Base-by-base conservation (phyloP, 1,140 invertebrate species). In the Tetramorium alpestre region DNA sequence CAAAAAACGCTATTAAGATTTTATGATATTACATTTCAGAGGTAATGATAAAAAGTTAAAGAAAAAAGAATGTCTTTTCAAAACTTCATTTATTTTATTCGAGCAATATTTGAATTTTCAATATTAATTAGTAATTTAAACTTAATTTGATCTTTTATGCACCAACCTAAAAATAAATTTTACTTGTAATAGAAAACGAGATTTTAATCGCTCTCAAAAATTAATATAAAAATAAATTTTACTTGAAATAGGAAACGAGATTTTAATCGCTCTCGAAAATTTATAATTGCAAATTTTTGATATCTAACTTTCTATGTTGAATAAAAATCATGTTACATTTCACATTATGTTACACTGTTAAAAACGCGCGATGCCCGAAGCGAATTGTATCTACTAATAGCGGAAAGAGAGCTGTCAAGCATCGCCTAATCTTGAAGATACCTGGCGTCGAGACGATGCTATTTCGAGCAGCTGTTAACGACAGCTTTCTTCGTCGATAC, bases 401-500 rank as follows among this genome's bases (percentile, higher is more conserved):
- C 16, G 28, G 4, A 70, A 69, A 41, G 51, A 81, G 22, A 81
- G 18, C 10, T 70, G 51, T 47, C 47, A 69, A 51, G 10, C 64
- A 38, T 67, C 22, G 2, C 8, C 38, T 62, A 62, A 62, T 64
- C 25, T 62, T 16, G n/a, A 77, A 28, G 38, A 77, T 28, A 44
- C 38, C 38, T 41, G 18, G 4, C n/a, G 13, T 51, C 64, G 4
- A 58, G 33, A 54, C 11, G 33, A 75, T 16, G n/a, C 18, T 11
- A 80, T 33, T 77, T 62, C 25, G 75, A 41, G 7, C 60, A 13
- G 47, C 8, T 54, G 62, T 54, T 44, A 54, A 81, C 62, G 49
- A 69, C 62, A 81, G 18, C 62, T 80, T 67, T 78, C 77, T 51
- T 69, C 51, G 54, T 18, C n/a, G 33, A 41, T 65, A 47, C 11